Evolutionary conservation across 2,113 vertebrate genomes (phyloP), one percentile per base, ranked within the genome.

Genomic region (Manacus vitellinus): DNA sequence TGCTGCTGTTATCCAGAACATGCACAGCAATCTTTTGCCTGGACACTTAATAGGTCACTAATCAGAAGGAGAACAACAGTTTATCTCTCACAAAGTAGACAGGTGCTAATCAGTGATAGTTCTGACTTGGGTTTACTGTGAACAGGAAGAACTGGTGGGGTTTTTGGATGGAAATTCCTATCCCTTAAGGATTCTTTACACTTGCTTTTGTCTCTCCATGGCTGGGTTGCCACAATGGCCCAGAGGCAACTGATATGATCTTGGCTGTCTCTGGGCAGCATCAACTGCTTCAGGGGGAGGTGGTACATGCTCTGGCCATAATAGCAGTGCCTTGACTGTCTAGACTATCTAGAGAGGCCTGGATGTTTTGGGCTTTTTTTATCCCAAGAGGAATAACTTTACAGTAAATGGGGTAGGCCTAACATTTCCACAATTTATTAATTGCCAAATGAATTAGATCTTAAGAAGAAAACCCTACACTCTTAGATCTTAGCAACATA

Each of bases 51-150:
- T 6, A 43, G 17, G 3, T 83, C 13, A 0, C 6, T 58, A 2
- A 18, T 52, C 21, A 24, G 4, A 0, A 0, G 3, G 10, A 47
- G 33, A 41, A 5, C 13, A 72, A 1, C 5, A 41, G 19, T 12
- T 23, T 7, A 7, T 8, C 5, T 65, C 35, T 63, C 19, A 14
- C n/a, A 39, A 47, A 68, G 5, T 0, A 8, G 63, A 58, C 41
- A 25, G 9, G 3, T 0, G 9, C 10, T 73, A 51, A 27, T 28
- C 78, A 35, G 17, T 23, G 31, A 4, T 33, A 41, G 23, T 0
- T 30, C 37, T 17, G 33, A 10, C 19, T 75, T 27, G 7, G 9
- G 35, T 43, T 51, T 85, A 27, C 33, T 30, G 13, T 16, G 12
- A 74, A 8, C 18, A 14, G 23, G 15, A 73, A 49, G 28, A 79